These are phyloP conservation scores for Sinonovacula constricta DNA, from an alignment of 1,140 invertebrate species.

Conservation along the genomic window DNA sequence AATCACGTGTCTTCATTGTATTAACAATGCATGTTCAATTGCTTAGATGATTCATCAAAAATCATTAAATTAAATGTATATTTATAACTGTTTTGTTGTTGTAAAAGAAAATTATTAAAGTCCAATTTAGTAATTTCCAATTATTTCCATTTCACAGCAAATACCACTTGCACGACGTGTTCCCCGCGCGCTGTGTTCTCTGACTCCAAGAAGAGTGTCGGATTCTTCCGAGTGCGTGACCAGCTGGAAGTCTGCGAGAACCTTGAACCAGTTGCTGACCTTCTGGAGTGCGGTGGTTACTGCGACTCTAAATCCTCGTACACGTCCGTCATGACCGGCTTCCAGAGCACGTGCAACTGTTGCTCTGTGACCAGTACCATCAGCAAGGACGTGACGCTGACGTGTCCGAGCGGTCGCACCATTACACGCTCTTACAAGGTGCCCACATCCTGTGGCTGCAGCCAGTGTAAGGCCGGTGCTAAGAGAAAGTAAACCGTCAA, in stretches of 20 bases:
- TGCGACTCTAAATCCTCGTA: constrained; percentile 56
- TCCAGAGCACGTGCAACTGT: constrained; percentile 56
- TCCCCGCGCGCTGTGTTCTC: constrained; percentile 50
- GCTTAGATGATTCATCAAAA: too few relatives aligned
- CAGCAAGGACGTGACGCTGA: constrained; percentile 44
- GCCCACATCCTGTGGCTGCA: constrained; percentile 55
- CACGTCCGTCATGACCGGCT: constrained; percentile 51
- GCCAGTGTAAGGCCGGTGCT: constrained; percentile 48
- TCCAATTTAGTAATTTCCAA: background rate
- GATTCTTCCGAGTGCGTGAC: constrained; percentile 53
- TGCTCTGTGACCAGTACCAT: constrained; percentile 52
- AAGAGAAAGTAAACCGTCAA: too few relatives aligned
- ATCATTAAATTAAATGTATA: background rate
- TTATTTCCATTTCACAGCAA: too few relatives aligned
- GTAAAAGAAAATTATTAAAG: background rate
- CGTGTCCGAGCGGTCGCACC: constrained; percentile 52
- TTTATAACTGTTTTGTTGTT: background rate
- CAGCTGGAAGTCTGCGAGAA: constrained; percentile 53
- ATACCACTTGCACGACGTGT: constrained; percentile 41
- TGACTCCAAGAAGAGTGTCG: constrained; percentile 47
- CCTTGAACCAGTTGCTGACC: constrained; percentile 48
- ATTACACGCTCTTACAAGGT: constrained; percentile 53
- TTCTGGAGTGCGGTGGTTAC: constrained; percentile 58
- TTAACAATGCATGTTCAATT: too few relatives aligned
- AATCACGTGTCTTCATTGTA: too few relatives aligned